A percentile compares a stretch with the other conserved stretches of the same genome.
Conservation (phyloP, 2,888 invertebrate species). For the Muschampia plurimacula region DNA sequence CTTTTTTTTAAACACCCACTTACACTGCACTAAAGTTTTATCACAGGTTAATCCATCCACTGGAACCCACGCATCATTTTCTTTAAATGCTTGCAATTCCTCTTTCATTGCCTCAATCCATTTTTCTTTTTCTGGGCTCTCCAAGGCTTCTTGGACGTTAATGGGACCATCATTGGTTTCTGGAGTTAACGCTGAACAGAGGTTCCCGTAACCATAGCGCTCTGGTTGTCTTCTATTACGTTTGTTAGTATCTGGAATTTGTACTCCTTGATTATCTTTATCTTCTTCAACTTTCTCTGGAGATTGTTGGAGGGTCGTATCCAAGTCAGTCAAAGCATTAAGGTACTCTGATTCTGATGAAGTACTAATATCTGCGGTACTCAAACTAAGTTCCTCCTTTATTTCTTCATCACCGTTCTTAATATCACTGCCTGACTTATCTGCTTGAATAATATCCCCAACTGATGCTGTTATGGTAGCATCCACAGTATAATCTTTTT, state of each 20-base stretch:
- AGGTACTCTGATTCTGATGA: background rate
- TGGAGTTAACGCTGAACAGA: background rate
- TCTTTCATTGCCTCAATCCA: slow-evolving; percentile 4
- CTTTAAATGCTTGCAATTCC: slow-evolving; percentile 6
- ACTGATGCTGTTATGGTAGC: background rate
- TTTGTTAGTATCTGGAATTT: background rate
- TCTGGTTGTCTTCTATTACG: background rate
- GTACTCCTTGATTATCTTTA: background rate
- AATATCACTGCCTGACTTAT: background rate
- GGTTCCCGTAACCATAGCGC: background rate
- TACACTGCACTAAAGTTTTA: slow-evolving; percentile 41
- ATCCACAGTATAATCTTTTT: background rate
- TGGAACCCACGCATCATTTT: slow-evolving; percentile 1
- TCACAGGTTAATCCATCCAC: background rate
- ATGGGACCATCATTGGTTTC: background rate
- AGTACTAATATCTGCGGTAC: background rate
- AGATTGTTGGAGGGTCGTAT: background rate
- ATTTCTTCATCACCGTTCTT: background rate
- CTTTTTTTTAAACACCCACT: slow-evolving; percentile 45
- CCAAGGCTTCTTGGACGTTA: background rate
- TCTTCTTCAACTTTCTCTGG: background rate
- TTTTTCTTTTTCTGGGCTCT: background rate
- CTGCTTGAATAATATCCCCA: background rate
- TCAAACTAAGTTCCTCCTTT: background rate
- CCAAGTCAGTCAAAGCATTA: background rate